Evolutionary conservation across 2,888 invertebrate species (phyloP).

Genomic region (Standfussiana lucernea): DNA sequence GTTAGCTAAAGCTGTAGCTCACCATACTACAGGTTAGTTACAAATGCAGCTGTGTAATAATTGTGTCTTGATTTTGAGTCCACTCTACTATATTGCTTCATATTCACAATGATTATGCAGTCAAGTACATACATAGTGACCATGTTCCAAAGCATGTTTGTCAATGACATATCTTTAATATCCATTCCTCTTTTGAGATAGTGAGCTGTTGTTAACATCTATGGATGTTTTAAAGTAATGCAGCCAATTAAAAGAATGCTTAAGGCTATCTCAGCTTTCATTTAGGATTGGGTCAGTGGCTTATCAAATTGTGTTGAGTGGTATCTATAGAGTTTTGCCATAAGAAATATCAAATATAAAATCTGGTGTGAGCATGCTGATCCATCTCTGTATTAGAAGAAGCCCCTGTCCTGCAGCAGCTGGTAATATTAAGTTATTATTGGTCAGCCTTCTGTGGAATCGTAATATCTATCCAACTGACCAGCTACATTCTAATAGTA

Average conservation of each 20-base stretch:
- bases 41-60: not conserved
- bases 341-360: not conserved
- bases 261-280: not conserved
- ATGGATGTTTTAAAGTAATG: not conserved
- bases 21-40: constrained; percentile 97
- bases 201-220: not conserved
- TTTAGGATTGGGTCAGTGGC: not conserved
- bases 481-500: constrained; percentile 21
- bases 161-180: not conserved
- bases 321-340: no score
- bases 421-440: not conserved
- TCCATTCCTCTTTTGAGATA: not conserved
- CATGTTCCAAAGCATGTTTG: not conserved
- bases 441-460: not conserved
- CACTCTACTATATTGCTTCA: not conserved
- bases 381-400: not conserved
- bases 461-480: not conserved
- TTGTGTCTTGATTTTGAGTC: not conserved
- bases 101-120: not conserved
- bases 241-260: not conserved
- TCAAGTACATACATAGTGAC: not conserved
- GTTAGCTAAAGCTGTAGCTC: constrained; percentile 99
- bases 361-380: not conserved
- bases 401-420: not conserved
- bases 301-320: not conserved